A percentile compares a stretch with the other conserved stretches of the same genome.
Conservation (phyloP, 2,888 invertebrate species). For the Machimus atricapillus region DNA sequence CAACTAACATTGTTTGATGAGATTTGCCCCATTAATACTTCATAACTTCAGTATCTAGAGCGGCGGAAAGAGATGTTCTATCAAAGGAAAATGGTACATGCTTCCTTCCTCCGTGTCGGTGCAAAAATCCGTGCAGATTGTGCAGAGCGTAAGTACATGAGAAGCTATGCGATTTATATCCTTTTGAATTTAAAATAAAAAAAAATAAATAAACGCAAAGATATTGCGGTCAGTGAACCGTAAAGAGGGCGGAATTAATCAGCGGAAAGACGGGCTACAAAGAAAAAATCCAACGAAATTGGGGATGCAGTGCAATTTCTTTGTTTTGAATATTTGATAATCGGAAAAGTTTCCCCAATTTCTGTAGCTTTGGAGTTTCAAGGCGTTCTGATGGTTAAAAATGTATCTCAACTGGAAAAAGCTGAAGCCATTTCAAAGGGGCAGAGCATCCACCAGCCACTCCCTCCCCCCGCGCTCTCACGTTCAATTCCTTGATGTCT, state of each 20-base stretch:
- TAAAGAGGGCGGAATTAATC: neutral
- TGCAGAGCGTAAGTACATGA: neutral
- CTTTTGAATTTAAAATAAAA: neutral
- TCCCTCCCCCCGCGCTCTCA: neutral
- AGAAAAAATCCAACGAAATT: neutral
- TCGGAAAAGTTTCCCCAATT: neutral
- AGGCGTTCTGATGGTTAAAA: neutral
- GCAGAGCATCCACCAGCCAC: neutral
- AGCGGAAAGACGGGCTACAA: neutral
- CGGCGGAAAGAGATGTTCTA: neutral
- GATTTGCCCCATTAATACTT: neutral
- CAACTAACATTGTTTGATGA: neutral
- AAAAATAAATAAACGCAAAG: neutral
- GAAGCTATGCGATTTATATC: neutral
- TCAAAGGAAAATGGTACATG: neutral
- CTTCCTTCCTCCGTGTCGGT: neutral
- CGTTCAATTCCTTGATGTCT: neutral
- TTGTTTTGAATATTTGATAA: neutral
- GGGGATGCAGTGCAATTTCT: neutral
- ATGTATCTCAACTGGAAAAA: neutral
- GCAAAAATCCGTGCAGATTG: neutral
- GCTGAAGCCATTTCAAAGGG: neutral
- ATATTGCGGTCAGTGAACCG: neutral
- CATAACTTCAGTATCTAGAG: neutral
- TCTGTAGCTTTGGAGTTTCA: neutral